A percentile compares a stretch with the other conserved stretches of the same genome.
Evolutionary conservation across 2,797 vertebrate species (phyloP).

Genomic region (Acanthopagrus latus): DNA sequence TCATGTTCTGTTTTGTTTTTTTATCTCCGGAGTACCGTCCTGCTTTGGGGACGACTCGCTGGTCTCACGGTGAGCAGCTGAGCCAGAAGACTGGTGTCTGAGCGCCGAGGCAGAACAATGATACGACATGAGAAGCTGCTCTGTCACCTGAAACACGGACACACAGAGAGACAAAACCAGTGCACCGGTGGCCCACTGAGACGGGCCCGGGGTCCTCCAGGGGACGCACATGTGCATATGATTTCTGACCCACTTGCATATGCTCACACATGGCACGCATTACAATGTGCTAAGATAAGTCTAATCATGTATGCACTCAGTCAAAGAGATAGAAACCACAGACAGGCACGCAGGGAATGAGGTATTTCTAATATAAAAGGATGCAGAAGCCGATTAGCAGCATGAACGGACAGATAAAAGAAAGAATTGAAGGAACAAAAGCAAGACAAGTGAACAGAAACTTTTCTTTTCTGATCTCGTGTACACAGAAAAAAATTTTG

Average conservation of each 20-base stretch:
- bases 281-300: conserved; percentile 26
- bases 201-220: background rate
- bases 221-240: conserved; percentile 22
- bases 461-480: too few relatives aligned
- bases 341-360: background rate
- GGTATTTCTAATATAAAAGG: conserved; percentile 21
- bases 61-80: conserved; percentile 35
- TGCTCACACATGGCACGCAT: background rate
- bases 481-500: too few relatives aligned
- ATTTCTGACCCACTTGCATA: conserved; percentile 26
- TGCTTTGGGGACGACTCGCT: conserved; percentile 33
- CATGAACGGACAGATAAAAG: conserved; percentile 9
- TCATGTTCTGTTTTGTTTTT: conserved; percentile 12
- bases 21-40: conserved; percentile 46
- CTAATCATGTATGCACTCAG: conserved; percentile 34
- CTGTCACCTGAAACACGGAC: conserved; percentile 61
- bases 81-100: conserved; percentile 57
- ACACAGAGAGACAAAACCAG: conserved; percentile 60
- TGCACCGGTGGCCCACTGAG: conserved; percentile 42
- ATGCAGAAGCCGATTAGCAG: background rate
- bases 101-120: conserved; percentile 59
- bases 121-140: conserved; percentile 60
- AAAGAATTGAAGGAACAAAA: background rate
- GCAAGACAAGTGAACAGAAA: background rate
- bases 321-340: conserved; percentile 21